Evolutionary conservation across 2,797 vertebrate species (phyloP).

Genomic region (Gobionotothen gibberifrons): DNA sequence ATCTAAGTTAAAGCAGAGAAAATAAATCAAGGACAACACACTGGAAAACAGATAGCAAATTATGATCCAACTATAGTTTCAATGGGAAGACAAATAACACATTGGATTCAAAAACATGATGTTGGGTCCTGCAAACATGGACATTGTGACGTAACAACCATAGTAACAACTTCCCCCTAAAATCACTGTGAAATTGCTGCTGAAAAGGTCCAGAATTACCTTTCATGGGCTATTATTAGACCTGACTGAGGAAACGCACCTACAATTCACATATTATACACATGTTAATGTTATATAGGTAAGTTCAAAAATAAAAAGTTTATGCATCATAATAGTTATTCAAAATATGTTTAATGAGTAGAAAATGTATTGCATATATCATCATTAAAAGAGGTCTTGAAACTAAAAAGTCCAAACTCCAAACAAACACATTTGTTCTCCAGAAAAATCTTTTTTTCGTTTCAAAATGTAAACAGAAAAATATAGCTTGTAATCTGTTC

Average conservation of each 20-base stretch:
- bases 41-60: too few species aligned
- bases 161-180: not conserved
- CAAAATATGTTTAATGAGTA: conserved; percentile 72
- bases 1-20: too few species aligned
- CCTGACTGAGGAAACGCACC: not conserved
- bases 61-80: not conserved
- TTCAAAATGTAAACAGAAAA: conserved; percentile 74
- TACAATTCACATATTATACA: conserved; percentile 6
- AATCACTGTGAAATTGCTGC: not conserved
- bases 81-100: not conserved
- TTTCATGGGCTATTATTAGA: not conserved
- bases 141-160: not conserved
- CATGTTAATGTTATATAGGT: not conserved
- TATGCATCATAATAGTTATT: conserved; percentile 13
- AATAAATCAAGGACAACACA: too few species aligned
- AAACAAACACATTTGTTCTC: conserved; percentile 48
- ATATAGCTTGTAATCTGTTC: conserved; percentile 70
- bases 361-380: conserved; percentile 56
- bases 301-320: not conserved
- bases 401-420: conserved; percentile 29
- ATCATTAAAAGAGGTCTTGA: conserved; percentile 42
- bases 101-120: not conserved
- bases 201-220: not conserved
- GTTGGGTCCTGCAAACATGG: not conserved
- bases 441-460: conserved; percentile 64